phyloP scores from a whole-genome alignment of 2,797 vertebrate genomes.

The Oryzias sinensis region DNA sequence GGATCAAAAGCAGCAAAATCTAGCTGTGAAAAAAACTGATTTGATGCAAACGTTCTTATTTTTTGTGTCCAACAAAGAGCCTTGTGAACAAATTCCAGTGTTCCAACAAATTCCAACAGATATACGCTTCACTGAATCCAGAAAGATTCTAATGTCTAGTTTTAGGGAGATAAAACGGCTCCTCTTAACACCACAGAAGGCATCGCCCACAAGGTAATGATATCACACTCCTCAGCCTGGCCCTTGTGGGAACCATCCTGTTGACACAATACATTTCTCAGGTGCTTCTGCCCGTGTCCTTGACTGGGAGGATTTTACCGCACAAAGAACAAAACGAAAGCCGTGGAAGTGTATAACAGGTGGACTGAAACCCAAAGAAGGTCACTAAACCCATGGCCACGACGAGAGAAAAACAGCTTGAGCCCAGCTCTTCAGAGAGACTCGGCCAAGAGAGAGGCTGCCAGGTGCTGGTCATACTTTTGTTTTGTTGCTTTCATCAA shows the following conservation, averaged over 20 bases:
- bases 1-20: no score
- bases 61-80: no score
- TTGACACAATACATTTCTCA: conserved; percentile 38
- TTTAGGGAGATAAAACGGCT: not conserved
- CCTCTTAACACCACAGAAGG: conserved; percentile 1
- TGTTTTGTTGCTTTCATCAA: conserved; percentile 58
- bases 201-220: not conserved
- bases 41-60: no score
- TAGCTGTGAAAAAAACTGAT: no score
- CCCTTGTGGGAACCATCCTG: conserved; percentile 36
- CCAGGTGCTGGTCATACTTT: conserved; percentile 60
- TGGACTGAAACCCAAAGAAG: conserved; percentile 51
- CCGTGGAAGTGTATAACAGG: conserved; percentile 39
- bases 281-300: conserved; percentile 45
- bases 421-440: conserved; percentile 24
- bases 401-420: conserved; percentile 54
- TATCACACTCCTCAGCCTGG: conserved; percentile 2
- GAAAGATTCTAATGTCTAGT: not conserved
- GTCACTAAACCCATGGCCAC: conserved; percentile 42
- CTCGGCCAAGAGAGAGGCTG: conserved; percentile 29
- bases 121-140: no score
- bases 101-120: no score
- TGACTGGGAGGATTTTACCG: conserved; percentile 44
- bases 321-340: conserved; percentile 24
- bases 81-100: no score